Evolutionary conservation across 2,888 invertebrate species (phyloP).

Genomic region (Mellilla xanthometata): DNA sequence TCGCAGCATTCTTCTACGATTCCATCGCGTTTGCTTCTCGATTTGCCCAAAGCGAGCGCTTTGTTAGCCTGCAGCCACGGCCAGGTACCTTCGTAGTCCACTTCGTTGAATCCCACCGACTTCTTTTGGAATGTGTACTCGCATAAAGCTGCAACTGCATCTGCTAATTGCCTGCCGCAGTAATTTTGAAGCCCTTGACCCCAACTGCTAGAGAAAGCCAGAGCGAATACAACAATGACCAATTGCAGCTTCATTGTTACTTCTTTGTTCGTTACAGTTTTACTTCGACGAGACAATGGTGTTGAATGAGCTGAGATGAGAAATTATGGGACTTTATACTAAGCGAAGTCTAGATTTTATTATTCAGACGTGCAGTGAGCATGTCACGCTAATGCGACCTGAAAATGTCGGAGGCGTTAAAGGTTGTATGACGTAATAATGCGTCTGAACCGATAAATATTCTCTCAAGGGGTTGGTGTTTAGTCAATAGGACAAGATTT

Average conservation of each 20-base stretch:
- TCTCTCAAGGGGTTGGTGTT: neutral
- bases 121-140: conserved; percentile 10
- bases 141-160: conserved; percentile 18
- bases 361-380: conserved; percentile 26
- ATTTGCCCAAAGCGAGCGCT: neutral
- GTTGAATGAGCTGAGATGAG: conserved; percentile 11
- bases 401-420: conserved; percentile 18
- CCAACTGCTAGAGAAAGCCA: conserved; percentile 2
- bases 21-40: neutral
- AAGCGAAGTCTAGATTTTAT: too few relatives aligned
- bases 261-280: neutral
- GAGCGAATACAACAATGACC: conserved; percentile 10
- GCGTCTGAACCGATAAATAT: conserved; percentile 17
- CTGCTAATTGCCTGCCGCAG: conserved; percentile 22
- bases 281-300: conserved; percentile 8
- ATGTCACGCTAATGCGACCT: conserved; percentile 26
- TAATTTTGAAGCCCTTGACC: conserved; percentile 12
- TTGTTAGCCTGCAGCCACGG: neutral
- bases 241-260: conserved; percentile 20
- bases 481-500: too few relatives aligned
- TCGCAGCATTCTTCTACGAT: conserved; percentile 27
- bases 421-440: conserved; percentile 17
- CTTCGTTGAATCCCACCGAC: conserved; percentile 14
- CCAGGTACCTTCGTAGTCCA: conserved; percentile 8
- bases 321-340: conserved; percentile 21